A percentile compares a stretch with the other conserved stretches of the same genome.
Conservation (phyloP, 1,140 invertebrate genomes). For the Coptotermes formosanus region DNA sequence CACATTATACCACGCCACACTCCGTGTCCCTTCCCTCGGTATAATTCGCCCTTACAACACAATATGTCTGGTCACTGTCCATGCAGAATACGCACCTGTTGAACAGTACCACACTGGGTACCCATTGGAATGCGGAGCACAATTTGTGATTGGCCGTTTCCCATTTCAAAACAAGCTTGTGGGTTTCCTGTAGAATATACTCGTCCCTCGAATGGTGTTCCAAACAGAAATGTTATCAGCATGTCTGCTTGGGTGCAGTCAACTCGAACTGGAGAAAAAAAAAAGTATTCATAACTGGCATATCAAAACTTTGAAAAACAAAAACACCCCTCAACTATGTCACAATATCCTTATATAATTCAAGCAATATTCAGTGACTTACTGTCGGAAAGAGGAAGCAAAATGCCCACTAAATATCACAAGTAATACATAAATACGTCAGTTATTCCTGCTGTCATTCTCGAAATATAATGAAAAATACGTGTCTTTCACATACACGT, state of each 20-base stretch:
- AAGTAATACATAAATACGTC: too few species aligned
- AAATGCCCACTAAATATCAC: background rate
- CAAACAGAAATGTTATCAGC: conserved; percentile 53
- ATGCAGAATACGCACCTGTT: conserved; percentile 44
- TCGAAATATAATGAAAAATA: too few species aligned
- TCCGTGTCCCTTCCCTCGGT: background rate
- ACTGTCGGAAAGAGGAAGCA: background rate
- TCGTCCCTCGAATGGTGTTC: conserved; percentile 51
- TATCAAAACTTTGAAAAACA: background rate
- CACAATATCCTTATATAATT: too few species aligned
- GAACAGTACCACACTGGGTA: conserved; percentile 51
- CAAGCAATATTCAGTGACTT: background rate
- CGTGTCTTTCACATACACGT: too few species aligned
- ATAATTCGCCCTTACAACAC: background rate
- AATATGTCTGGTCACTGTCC: too few species aligned
- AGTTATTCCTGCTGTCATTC: too few species aligned
- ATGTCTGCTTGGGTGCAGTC: conserved; percentile 55
- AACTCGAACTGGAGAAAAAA: conserved; percentile 47
- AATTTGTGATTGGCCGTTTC: conserved; percentile 49
- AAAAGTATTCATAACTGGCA: conserved; percentile 3
- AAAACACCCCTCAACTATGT: too few species aligned
- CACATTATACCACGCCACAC: background rate
- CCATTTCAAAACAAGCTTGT: conserved; percentile 54
- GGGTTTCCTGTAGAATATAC: conserved; percentile 57
- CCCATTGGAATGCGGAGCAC: conserved; percentile 52